Evolutionary conservation across 2,888 invertebrate species (phyloP).

Genomic region (Rhimphoctona megacephalus): DNA sequence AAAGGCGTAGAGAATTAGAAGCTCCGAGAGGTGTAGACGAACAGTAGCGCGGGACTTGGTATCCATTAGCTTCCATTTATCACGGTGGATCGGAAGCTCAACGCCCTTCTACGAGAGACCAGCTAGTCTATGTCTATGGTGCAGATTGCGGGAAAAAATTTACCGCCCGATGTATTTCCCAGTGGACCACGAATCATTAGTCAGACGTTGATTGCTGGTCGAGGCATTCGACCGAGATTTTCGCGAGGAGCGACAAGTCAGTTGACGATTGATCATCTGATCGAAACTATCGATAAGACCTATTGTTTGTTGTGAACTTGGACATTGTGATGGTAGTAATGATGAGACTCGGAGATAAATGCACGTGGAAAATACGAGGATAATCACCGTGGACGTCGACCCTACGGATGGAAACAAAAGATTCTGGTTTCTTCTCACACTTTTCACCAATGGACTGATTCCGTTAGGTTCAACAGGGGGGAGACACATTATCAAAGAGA

Average conservation of each 20-base stretch:
- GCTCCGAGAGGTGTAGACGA: slow-evolving; percentile 15
- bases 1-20: slow-evolving; percentile 22
- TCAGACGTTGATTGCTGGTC: slow-evolving; percentile 68
- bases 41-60: slow-evolving; percentile 45
- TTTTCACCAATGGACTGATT: background rate
- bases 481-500: slow-evolving; percentile 31
- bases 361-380: background rate
- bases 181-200: slow-evolving; percentile 64
- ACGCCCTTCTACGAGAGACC: slow-evolving; percentile 13
- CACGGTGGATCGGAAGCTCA: slow-evolving; percentile 62
- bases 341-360: background rate
- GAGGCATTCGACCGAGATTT: slow-evolving; percentile 48
- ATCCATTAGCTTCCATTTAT: slow-evolving; percentile 72
- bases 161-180: slow-evolving; percentile 41
- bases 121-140: background rate
- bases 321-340: slow-evolving; percentile 13
- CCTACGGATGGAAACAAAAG: slow-evolving; percentile 14
- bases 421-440: slow-evolving; percentile 5
- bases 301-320: slow-evolving; percentile 47
- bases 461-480: slow-evolving; percentile 17
- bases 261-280: slow-evolving; percentile 63
- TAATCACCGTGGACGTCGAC: slow-evolving; percentile 3
- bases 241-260: slow-evolving; percentile 24
- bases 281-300: slow-evolving; percentile 42
- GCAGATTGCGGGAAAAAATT: slow-evolving; percentile 53